Conservation (phyloP, 1,140 invertebrate genomes). For the Schlechtendalia chinensis region DNA sequence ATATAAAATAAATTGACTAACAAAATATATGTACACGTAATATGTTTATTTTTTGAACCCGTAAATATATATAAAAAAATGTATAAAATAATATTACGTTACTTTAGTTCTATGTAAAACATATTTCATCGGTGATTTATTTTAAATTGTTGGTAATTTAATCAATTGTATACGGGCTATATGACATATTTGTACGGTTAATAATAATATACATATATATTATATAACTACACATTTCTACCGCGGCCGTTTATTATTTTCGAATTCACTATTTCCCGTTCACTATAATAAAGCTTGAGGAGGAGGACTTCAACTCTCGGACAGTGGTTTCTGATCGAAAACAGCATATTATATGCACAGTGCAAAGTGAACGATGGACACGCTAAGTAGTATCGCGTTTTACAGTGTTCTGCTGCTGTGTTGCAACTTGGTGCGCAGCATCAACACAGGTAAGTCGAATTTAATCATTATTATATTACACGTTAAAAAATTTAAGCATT, state of each 20-base stretch:
- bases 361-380: slow-evolving; percentile 26
- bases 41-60: not conserved
- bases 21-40: not conserved
- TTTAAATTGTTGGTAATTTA: not conserved
- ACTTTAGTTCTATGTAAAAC: not conserved
- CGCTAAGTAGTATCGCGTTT: slow-evolving; percentile 27
- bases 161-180: not conserved
- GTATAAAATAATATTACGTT: not conserved
- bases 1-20: not conserved
- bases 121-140: not conserved
- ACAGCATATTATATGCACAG: not conserved
- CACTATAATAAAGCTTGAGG: slow-evolving; percentile 18
- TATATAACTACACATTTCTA: slow-evolving; percentile 28
- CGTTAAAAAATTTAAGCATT: no score
- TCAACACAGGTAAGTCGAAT: slow-evolving; percentile 19
- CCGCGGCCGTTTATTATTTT: not conserved
- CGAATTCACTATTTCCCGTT: slow-evolving; percentile 21
- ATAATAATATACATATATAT: not conserved
- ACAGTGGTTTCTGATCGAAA: not conserved
- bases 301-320: slow-evolving; percentile 37
- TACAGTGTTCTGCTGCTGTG: slow-evolving; percentile 29
- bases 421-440: not conserved
- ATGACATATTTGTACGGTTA: not conserved
- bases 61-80: not conserved
- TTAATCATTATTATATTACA: not conserved